A percentile compares a stretch with the other conserved stretches of the same genome.
Conservation (phyloP, 2,797 vertebrate species). For the Rhinella marina region DNA sequence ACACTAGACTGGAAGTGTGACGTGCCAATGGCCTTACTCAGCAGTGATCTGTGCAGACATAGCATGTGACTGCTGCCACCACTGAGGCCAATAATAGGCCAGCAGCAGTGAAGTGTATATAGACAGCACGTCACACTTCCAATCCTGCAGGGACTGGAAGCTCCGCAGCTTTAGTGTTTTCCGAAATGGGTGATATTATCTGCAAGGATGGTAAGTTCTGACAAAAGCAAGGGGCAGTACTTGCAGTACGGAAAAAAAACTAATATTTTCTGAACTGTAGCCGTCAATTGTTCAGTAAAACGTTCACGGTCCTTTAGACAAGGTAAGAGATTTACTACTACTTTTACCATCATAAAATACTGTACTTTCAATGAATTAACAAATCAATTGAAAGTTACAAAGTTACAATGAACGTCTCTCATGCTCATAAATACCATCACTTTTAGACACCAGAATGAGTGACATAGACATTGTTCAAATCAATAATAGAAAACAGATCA, state of each 20-base stretch:
- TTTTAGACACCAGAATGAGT: neutral
- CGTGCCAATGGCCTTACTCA: no score
- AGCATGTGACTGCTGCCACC: no score
- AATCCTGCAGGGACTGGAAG: no score
- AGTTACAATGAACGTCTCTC: neutral
- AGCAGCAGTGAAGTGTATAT: no score
- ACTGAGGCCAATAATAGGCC: no score
- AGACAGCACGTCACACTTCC: no score
- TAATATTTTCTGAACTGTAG: neutral
- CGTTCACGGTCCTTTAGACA: neutral
- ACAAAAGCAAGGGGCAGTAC: neutral
- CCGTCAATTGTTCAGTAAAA: neutral
- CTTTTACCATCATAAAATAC: neutral
- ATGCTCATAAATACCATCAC: neutral
- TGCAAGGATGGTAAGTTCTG: neutral
- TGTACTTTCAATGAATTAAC: neutral
- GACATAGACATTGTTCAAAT: neutral
- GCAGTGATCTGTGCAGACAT: no score
- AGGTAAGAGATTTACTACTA: neutral
- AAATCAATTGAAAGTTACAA: constrained; percentile 2
- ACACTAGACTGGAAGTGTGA: no score
- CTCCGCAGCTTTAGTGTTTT: neutral
- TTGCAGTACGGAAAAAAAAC: neutral
- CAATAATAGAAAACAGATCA: neutral
- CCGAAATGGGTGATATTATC: neutral